Evolutionary conservation across 2,113 vertebrate species (phyloP).

Genomic region (Tachysurus vachellii): DNA sequence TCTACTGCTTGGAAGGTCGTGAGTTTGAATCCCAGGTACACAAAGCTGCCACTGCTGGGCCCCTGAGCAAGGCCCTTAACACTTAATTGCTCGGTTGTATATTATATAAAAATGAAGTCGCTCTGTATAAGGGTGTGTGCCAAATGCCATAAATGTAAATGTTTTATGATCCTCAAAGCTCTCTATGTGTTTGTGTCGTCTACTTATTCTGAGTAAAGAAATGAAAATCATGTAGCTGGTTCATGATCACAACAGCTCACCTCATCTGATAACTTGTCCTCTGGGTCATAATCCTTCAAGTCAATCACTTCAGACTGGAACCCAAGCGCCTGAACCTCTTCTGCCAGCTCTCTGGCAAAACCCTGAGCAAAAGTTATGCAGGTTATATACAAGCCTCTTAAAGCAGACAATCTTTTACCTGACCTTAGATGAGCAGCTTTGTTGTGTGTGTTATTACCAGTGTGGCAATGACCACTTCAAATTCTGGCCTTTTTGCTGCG

Average conservation of each 20-base stretch:
- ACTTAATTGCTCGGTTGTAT: too few relatives aligned
- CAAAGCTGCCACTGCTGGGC: too few relatives aligned
- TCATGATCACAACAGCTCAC: slow-evolving; percentile 63
- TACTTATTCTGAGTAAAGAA: background rate
- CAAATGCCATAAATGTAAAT: too few relatives aligned
- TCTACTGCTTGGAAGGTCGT: too few relatives aligned
- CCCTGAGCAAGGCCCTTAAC: too few relatives aligned
- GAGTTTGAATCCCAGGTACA: too few relatives aligned
- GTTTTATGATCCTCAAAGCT: too few relatives aligned
- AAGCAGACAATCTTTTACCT: background rate
- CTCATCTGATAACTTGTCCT: slow-evolving; percentile 86
- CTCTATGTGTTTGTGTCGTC: background rate
- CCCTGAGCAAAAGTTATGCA: slow-evolving; percentile 65
- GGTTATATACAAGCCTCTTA: background rate
- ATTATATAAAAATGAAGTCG: too few relatives aligned
- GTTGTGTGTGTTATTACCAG: background rate
- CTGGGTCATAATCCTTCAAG: slow-evolving; percentile 89
- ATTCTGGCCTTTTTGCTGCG: background rate
- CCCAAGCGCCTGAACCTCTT: slow-evolving; percentile 70
- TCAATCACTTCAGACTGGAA: slow-evolving; percentile 76
- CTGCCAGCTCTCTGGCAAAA: slow-evolving; percentile 80
- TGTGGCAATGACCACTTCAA: background rate
- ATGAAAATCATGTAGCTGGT: background rate
- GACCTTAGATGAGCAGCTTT: background rate
- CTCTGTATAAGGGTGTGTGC: too few relatives aligned